phyloP scores from a whole-genome alignment of 2,113 vertebrate species.

The Thalassarche chlororhynchos region DNA sequence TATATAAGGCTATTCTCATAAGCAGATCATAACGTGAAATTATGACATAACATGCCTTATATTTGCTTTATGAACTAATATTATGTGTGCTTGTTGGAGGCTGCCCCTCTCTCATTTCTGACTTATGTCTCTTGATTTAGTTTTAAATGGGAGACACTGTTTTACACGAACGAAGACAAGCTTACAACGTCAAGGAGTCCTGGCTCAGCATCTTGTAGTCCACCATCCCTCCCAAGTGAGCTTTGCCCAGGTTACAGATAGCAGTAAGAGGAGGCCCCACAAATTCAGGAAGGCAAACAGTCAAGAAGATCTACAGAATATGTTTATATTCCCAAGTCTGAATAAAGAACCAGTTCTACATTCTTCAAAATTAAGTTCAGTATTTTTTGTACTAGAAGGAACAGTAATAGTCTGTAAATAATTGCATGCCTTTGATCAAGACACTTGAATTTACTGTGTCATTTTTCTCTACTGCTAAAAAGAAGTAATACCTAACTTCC shows the following conservation, averaged over 20 bases:
- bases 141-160: neutral
- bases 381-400: neutral
- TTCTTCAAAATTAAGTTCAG: neutral
- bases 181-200: neutral
- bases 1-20: neutral
- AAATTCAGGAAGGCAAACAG: neutral
- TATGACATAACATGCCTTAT: neutral
- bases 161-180: neutral
- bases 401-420: conserved; percentile 19
- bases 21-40: neutral
- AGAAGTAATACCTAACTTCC: neutral
- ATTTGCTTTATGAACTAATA: neutral
- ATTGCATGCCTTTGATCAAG: conserved; percentile 21
- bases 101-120: neutral
- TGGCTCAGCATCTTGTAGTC: neutral
- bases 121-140: neutral
- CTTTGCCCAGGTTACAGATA: neutral
- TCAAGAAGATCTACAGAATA: neutral
- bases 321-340: neutral
- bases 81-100: neutral
- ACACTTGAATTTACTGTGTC: neutral
- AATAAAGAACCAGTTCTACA: neutral
- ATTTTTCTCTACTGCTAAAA: neutral
- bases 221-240: neutral
- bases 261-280: neutral